Evolutionary conservation across 1,140 invertebrate species (phyloP), one percentile per base, ranked within the genome.

Genomic region (Drosophila ficusphila): DNA sequence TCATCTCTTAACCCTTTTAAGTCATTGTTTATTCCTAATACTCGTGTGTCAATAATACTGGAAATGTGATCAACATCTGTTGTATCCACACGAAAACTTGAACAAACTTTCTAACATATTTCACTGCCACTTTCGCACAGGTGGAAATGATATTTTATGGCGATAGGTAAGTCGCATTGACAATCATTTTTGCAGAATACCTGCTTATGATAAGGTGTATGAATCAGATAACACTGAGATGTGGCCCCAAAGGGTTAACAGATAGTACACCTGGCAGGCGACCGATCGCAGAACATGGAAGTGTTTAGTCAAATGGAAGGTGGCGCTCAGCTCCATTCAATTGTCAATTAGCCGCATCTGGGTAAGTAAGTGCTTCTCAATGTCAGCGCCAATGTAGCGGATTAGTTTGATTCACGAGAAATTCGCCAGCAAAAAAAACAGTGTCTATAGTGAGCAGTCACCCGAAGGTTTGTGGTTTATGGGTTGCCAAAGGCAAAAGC

Each of bases 381-480:
- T 86, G 81, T 62, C 81, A 88, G 36, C 34, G 11, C 7, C 33
- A 47, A 53, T 74, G 54, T 53, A 58, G 16, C 68, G 56, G 72
- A 82, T 82, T 75, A 79, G 54, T 54, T 75, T 57, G 41, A 56
- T 47, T 51, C 51, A 23, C 19, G 29, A 36, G 42, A 62, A 76
- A 78, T 68, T 53, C 53, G 21, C 54, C 31, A 14, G 51, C 51
- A 8, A 41, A 44, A 56, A 67, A 56, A 19, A 47, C 46, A 34
- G 52, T 52, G 54, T 53, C 46, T 33, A 46, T 57, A 64, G 18
- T 53, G 46, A 54, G 27, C 71, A 46, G 57, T 70, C 71, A 76
- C 56, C 44, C 41, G 81, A 85, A 85, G 79, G 79, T 79, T 86
- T 86, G 52, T 68, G 79, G 79, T 79, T 86, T 86, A 56, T 68